phyloP scores from a whole-genome alignment of 2,113 vertebrate species.

The Vulpes lagopus region DNA sequence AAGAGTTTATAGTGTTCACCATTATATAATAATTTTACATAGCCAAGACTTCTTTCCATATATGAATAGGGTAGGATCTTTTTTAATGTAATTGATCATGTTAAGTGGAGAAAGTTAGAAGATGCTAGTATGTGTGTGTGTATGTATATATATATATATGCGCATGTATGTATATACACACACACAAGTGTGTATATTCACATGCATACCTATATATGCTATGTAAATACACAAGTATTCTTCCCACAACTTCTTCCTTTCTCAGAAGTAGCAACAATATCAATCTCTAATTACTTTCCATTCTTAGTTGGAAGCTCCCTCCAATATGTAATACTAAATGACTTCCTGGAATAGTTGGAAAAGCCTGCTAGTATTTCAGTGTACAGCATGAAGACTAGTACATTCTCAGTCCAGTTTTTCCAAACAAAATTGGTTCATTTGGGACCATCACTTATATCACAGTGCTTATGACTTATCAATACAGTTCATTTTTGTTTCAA shows the following conservation, averaged over 20 bases:
- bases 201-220: neutral
- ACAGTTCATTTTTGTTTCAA: conserved; percentile 31
- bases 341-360: neutral
- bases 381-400: neutral
- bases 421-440: neutral
- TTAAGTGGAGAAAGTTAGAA: conserved; percentile 34
- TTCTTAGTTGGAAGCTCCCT: neutral
- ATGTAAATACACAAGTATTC: neutral
- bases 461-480: neutral
- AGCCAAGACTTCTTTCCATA: neutral
- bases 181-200: neutral
- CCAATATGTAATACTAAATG: neutral
- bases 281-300: neutral
- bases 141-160: neutral
- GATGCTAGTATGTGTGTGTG: neutral
- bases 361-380: neutral
- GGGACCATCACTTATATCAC: neutral
- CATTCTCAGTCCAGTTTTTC: neutral
- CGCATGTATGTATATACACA: neutral
- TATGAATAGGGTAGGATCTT: neutral
- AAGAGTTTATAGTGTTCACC: neutral
- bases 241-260: neutral
- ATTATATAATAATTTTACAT: conserved; percentile 16
- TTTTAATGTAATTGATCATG: conserved; percentile 34
- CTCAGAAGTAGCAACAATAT: neutral